Conservation (phyloP, 2,888 invertebrate species). For the Oeneis ivallda region DNA sequence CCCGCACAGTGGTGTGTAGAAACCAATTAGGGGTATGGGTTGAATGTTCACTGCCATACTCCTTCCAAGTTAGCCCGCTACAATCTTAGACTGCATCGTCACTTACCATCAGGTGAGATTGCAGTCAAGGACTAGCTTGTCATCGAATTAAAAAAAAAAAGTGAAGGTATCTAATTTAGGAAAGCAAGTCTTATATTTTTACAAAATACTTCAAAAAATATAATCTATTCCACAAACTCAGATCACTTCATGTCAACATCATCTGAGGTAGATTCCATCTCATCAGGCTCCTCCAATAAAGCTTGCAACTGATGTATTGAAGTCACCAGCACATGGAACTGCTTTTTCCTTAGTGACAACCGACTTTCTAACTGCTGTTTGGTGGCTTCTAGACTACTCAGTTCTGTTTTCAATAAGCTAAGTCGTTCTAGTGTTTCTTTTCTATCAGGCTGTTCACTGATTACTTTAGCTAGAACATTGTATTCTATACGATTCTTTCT, state of each 20-base stretch:
- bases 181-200: constrained; percentile 3
- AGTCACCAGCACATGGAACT: constrained; percentile 93
- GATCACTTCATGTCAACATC: constrained; percentile 69
- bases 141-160: no score
- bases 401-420: constrained; percentile 86
- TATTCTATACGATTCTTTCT: constrained; percentile 96
- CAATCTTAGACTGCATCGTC: no score
- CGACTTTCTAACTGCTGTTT: constrained; percentile 88
- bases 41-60: no score
- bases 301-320: constrained; percentile 92
- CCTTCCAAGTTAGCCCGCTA: no score
- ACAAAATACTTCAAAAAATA: not conserved
- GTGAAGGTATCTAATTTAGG: not conserved
- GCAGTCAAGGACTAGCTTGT: no score
- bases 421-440: constrained; percentile 88
- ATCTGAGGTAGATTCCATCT: constrained; percentile 65
- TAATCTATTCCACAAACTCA: not conserved
- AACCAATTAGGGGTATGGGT: no score
- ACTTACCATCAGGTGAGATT: no score
- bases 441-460: constrained; percentile 94
- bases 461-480: constrained; percentile 94
- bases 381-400: constrained; percentile 85
- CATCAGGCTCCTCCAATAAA: constrained; percentile 87
- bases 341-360: constrained; percentile 91
- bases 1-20: no score